Conservation (phyloP, 2,888 invertebrate genomes). For the Caradrina kadenii region DNA sequence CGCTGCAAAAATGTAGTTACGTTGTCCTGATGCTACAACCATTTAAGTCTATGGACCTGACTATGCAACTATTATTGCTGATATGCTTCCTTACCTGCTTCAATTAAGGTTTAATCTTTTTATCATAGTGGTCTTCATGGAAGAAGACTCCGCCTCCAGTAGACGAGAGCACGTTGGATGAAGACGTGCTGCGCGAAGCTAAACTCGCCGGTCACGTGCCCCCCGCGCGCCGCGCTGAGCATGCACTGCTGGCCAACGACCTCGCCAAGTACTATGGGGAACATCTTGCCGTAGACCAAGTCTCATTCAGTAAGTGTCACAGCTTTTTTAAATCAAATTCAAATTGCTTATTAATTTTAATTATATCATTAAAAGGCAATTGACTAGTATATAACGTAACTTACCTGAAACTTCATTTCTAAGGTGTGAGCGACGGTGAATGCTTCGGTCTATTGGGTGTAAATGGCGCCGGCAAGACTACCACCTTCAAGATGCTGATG, state of each 20-base stretch:
- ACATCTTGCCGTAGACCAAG: constrained; percentile 94
- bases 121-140: constrained; percentile 72
- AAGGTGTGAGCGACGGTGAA: constrained; percentile 93
- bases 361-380: no score
- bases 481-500: constrained; percentile 97
- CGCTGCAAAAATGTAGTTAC: no score
- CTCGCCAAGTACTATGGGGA: constrained; percentile 94
- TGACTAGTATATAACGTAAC: background rate
- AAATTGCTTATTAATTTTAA: no score
- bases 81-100: no score
- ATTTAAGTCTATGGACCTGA: no score
- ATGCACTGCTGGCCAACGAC: constrained; percentile 91
- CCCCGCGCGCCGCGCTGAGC: constrained; percentile 71
- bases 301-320: constrained; percentile 89
- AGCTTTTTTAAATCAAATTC: background rate
- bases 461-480: constrained; percentile 97
- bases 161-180: constrained; percentile 82
- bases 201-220: constrained; percentile 80
- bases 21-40: no score
- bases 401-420: constrained; percentile 20
- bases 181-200: constrained; percentile 91
- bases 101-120: background rate
- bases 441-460: constrained; percentile 96
- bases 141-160: constrained; percentile 76
- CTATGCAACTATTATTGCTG: no score